Evolutionary conservation across 2,113 vertebrate species (phyloP).

Genomic region (Thamnaconus septentrionalis): DNA sequence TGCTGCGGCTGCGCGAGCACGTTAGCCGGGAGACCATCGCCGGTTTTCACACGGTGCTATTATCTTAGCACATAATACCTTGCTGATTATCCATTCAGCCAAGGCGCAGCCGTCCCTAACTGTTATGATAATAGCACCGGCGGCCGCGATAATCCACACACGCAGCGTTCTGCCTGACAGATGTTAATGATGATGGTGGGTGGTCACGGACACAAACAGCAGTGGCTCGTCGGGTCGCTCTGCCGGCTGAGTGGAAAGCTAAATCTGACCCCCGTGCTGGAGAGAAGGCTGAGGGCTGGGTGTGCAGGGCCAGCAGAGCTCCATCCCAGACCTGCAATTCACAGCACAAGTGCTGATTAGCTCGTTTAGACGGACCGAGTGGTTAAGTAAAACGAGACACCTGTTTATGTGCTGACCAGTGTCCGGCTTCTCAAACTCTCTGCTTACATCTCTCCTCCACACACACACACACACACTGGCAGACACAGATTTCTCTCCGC

Average conservation of each 20-base stretch:
- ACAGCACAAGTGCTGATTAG: constrained; percentile 48
- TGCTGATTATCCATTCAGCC: constrained; percentile 73
- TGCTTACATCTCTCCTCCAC: constrained; percentile 24
- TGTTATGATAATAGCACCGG: constrained; percentile 67
- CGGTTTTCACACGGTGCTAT: constrained; percentile 65
- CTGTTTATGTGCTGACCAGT: constrained; percentile 53
- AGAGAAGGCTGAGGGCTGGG: not conserved
- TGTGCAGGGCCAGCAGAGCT: not conserved
- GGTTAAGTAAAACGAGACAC: constrained; percentile 61
- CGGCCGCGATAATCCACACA: constrained; percentile 63
- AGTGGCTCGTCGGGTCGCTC: constrained; percentile 31
- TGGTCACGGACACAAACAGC: constrained; percentile 56
- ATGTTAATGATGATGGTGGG: constrained; percentile 71
- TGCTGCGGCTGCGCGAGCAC: constrained; percentile 42
- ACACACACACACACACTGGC: constrained; percentile 39
- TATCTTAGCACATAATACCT: constrained; percentile 73
- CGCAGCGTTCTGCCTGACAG: constrained; percentile 47
- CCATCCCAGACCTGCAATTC: constrained; percentile 20
- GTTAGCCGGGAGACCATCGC: constrained; percentile 53
- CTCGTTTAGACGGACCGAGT: constrained; percentile 37
- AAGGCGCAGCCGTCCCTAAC: constrained; percentile 60
- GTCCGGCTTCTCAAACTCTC: constrained; percentile 41
- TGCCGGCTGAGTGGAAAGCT: constrained; percentile 32
- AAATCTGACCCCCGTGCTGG: constrained; percentile 31
- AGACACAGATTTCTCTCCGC: constrained; percentile 67